These are phyloP conservation scores for Mayetiola destructor DNA, from an alignment of 2,888 invertebrate species.

Conservation along the genomic window DNA sequence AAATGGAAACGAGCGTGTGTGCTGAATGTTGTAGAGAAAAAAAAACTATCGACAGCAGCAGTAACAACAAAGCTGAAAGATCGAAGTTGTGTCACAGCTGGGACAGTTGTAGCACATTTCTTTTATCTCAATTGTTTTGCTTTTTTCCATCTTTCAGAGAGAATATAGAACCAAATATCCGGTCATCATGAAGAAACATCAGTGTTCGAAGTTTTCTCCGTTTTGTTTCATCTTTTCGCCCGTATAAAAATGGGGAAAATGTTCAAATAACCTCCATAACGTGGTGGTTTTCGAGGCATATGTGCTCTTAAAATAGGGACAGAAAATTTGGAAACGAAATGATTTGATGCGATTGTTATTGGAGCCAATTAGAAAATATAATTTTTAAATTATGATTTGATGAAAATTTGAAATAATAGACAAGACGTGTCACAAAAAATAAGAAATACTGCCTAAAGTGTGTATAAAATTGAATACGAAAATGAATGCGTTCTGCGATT, in stretches of 20 bases:
- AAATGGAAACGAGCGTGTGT: background rate
- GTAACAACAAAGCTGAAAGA: background rate
- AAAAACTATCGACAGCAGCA: background rate
- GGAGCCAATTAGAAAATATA: no score
- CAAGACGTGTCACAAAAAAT: no score
- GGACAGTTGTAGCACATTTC: slow-evolving; percentile 7
- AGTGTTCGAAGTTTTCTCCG: no score
- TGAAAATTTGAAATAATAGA: no score
- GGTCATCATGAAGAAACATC: no score
- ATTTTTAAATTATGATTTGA: no score
- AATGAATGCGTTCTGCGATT: no score
- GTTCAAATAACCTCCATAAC: background rate
- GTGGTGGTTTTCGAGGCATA: background rate
- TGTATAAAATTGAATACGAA: no score
- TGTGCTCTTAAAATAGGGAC: no score
- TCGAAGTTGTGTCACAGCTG: background rate
- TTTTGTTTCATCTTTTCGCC: background rate
- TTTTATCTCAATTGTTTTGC: background rate
- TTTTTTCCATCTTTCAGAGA: background rate
- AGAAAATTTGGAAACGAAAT: no score
- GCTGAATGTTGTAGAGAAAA: background rate
- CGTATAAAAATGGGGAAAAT: background rate
- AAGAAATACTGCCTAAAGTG: no score
- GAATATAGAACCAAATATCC: background rate
- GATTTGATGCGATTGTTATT: no score